Base-by-base conservation (phyloP, 2,797 vertebrate genomes). In the Chaenodraco wilsoni region DNA sequence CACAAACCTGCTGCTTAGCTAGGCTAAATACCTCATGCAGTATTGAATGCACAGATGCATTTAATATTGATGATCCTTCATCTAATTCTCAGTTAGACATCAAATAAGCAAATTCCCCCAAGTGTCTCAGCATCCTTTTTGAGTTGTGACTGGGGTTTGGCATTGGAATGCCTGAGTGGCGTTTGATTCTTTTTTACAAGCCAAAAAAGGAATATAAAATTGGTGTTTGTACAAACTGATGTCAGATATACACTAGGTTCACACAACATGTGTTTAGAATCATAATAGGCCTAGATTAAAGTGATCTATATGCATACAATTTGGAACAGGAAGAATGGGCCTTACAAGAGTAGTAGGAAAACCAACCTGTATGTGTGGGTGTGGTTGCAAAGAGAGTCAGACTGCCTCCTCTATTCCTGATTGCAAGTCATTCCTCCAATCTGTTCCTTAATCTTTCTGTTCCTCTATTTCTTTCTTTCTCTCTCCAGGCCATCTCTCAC, bases 401-500 rank as follows among this genome's bases (percentile, higher is more conserved):
- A 79, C 45, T 57, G 67, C 65, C 43, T 75, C 70, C 74, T 72
- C 74, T 43, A 70, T 59, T 71, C 62, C 76, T 78, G 58, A 81
- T 84, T 83, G 80, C 78, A 81, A 74, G 59, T 72, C 72, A 56
- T 79, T 65, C 66, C 37, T 82, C 78, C 78, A 78, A 59, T 82
- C 37, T 71, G 79, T 67, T 16, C 5, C 74, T 72, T 61, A 64
- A 52, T 74, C 79, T 83, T 41, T 43, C 52, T 72, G 44, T 68
- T 52, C 43, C 60, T 61, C 44, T 65, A 31, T 50, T 37, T 63
- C 52, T 37, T 9, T 41, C 14, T 61, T 44, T 64, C 56, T 45
- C 58, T 70, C 79, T 72, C 52, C 64, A 16, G 76, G 69, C 70
- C 71, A 87, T 78, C 81, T 81, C 72, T 87, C 86, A 82, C 68